Conservation (phyloP, 2,888 invertebrate genomes). For the Archaeoteleia sp. region DNA sequence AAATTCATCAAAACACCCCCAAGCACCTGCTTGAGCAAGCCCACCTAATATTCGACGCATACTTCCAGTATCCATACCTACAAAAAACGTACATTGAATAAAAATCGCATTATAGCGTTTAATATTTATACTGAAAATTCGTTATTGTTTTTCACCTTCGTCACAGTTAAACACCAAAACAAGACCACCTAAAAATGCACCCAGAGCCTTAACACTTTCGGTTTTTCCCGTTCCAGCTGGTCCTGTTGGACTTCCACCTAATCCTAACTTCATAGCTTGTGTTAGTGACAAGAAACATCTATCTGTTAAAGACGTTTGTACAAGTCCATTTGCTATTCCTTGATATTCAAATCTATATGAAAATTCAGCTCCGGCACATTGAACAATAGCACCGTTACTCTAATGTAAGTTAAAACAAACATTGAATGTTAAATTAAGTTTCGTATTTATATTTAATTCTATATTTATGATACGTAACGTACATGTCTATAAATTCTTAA, state of each 20-base stretch:
- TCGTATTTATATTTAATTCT: neutral
- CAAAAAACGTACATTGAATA: no score
- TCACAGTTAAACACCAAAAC: conserved; percentile 98
- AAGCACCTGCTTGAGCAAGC: conserved; percentile 94
- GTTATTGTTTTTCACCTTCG: conserved; percentile 77
- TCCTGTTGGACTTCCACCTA: conserved; percentile 99
- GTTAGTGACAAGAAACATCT: conserved; percentile 98
- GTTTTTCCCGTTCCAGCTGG: conserved; percentile 99
- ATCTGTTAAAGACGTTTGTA: conserved; percentile 96
- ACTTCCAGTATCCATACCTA: conserved; percentile 90
- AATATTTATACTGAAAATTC: neutral
- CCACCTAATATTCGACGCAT: conserved; percentile 97
- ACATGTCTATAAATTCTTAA: conserved; percentile 78
- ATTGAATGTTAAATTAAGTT: conserved; percentile 7
- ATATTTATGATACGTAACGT: neutral
- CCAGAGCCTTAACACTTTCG: conserved; percentile 97
- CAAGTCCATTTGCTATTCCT: conserved; percentile 96
- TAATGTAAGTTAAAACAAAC: conserved; percentile 44
- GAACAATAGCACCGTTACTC: conserved; percentile 81
- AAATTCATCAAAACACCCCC: conserved; percentile 99
- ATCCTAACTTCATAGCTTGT: conserved; percentile 95
- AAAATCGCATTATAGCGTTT: neutral
- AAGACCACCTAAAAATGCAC: conserved; percentile 91
- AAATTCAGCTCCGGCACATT: conserved; percentile 96
- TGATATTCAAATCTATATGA: conserved; percentile 98